phyloP scores from a whole-genome alignment of 2,797 vertebrate species.

The Eidolon dupreanum region DNA sequence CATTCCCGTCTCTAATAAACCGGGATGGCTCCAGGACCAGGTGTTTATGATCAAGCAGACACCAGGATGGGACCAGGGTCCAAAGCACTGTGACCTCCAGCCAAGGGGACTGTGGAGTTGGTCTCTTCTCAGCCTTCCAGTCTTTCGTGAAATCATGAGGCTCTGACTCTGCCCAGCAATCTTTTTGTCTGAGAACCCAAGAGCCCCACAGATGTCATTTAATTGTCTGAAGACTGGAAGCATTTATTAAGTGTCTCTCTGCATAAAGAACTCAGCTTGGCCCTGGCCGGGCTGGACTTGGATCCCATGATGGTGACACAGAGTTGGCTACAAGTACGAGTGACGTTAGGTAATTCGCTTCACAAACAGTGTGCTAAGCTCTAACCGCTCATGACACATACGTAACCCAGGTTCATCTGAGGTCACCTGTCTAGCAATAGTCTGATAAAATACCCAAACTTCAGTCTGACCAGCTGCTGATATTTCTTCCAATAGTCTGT shows the following conservation, averaged over 20 bases:
- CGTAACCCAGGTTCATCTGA: background rate
- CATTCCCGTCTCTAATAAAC: background rate
- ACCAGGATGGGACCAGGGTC: constrained; percentile 41
- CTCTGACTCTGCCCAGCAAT: background rate
- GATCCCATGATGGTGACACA: background rate
- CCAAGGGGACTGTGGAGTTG: background rate
- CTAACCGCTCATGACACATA: background rate
- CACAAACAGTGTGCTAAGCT: background rate
- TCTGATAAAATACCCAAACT: background rate
- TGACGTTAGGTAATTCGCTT: background rate
- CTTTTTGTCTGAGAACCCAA: background rate
- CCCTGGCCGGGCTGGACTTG: background rate
- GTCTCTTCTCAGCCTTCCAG: background rate
- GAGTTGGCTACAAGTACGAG: background rate
- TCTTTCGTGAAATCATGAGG: background rate
- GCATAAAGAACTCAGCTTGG: background rate
- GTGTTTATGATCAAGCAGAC: constrained; percentile 71
- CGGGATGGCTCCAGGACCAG: constrained; percentile 25
- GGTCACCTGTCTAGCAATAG: background rate
- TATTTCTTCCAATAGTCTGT: background rate
- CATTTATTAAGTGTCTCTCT: background rate
- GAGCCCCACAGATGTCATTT: background rate
- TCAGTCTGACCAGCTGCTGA: background rate
- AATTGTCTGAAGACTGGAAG: background rate
- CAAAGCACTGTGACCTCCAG: constrained; percentile 44